Base-by-base conservation (phyloP, 1,140 invertebrate species). In the Oedothorax gibbosus region DNA sequence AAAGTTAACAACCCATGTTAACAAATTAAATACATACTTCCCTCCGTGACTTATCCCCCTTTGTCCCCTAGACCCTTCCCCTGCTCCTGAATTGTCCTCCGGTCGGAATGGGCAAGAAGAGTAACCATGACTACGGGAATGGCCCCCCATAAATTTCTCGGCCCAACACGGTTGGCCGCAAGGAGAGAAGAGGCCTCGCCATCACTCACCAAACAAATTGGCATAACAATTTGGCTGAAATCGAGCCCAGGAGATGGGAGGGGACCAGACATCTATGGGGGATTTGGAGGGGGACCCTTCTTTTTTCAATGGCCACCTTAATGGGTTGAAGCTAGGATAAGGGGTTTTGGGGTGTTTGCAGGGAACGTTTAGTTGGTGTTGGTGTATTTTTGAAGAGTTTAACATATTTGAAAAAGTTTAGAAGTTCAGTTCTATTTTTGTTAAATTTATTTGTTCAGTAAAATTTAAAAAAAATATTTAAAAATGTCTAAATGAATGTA, bases 191-290 rank as follows among this genome's bases (percentile, higher is more conserved):
- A 20, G 35, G 14, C 20, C 21, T 68, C 65, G 65, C 65, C 65
- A 68, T 68, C 65, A 68, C 65, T 68, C 65, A 68, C 65, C 18
- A 18, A 68, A 68, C 65, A 68, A 68, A 68, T 68, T 68, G 65
- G 65, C 65, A 68, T 68, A 68, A 68, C 65, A 68, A 68, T 68
- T 68, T 68, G 65, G 65, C 18, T 21, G 65, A 15, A 68, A 68
- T 68, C 65, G 65, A 68, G 65, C 65, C 65, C 65, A 35, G 35
- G 35, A 35, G 35, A 35, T 35, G 14, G 6, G 65, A 35, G 65
- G 35, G 65, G 65, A 21, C 65, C 18, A 68, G 65, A 68, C 65
- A 68, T 68, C 65, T 18, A 68, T 35, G 65, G 20, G 65, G 65
- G 65, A 21, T 35, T 68, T 68, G 35, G 18, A 68, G 18, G 65